A percentile compares a stretch with the other conserved stretches of the same genome.
Evolutionary conservation across 2,797 vertebrate genomes (phyloP).

Genomic region (Rhinoraja longicauda): DNA sequence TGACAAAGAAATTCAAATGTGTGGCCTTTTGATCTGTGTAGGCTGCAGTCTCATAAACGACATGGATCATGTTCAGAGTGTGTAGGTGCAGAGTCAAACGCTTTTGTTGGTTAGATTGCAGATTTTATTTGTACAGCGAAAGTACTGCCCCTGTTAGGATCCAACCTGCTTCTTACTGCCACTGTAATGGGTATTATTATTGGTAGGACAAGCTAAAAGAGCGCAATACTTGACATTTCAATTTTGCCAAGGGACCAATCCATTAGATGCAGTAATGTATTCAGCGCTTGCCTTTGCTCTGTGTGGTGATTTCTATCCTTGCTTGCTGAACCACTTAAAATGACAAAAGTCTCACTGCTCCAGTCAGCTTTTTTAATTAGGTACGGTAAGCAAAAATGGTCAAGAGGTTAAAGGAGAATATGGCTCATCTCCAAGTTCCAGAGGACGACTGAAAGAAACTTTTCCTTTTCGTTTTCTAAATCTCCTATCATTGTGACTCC

Average conservation of each 20-base stretch:
- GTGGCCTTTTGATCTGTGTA: background rate
- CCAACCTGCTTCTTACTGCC: background rate
- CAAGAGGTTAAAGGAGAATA: too few species aligned
- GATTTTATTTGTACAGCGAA: background rate
- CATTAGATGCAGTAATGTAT: background rate
- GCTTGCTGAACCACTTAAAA: too few species aligned
- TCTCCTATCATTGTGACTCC: background rate
- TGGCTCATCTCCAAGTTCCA: background rate
- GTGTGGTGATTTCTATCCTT: background rate
- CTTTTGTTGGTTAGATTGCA: background rate
- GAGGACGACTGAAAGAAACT: background rate
- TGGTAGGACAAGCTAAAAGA: background rate
- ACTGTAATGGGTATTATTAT: background rate
- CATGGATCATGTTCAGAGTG: background rate
- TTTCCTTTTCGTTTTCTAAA: background rate
- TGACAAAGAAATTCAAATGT: background rate
- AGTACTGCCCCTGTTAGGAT: background rate
- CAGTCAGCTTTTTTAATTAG: background rate
- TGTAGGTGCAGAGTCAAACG: background rate
- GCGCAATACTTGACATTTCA: background rate
- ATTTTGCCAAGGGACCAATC: conserved; percentile 7
- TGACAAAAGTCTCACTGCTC: background rate
- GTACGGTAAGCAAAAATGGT: background rate
- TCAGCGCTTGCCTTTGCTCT: background rate
- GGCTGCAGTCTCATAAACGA: background rate